phyloP scores from a whole-genome alignment of 2,113 vertebrate species.

The Otis tarda region DNA sequence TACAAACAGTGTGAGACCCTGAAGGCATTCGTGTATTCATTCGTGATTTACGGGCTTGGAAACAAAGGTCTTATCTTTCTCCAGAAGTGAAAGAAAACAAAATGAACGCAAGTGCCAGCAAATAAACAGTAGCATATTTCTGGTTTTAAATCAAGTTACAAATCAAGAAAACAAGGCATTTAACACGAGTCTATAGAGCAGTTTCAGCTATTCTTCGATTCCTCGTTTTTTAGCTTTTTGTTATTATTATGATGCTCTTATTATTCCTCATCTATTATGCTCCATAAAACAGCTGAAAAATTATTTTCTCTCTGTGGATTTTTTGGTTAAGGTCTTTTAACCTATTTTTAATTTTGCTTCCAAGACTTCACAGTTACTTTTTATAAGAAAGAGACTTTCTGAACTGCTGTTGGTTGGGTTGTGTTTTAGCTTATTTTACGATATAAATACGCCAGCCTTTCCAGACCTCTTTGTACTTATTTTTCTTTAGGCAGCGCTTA shows the following conservation, averaged over 20 bases:
- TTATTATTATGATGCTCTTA: not conserved
- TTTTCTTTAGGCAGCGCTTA: slow-evolving; percentile 2
- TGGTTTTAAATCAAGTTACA: not conserved
- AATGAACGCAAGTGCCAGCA: not conserved
- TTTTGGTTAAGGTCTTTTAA: not conserved
- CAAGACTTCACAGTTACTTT: not conserved
- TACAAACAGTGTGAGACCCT: not conserved
- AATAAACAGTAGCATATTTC: not conserved
- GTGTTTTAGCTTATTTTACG: not conserved
- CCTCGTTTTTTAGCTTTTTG: not conserved
- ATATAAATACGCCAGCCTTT: not conserved
- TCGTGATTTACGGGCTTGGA: slow-evolving; percentile 7
- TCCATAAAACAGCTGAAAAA: not conserved
- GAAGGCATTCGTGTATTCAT: not conserved
- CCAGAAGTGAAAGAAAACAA: not conserved
- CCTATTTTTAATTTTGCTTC: not conserved
- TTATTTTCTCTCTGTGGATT: not conserved
- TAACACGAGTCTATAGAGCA: not conserved
- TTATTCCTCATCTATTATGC: not conserved
- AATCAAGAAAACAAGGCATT: not conserved
- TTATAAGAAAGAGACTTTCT: not conserved
- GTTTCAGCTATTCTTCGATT: not conserved
- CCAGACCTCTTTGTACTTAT: not conserved
- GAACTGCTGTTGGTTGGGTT: not conserved
- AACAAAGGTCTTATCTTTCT: slow-evolving; percentile 28